Base-by-base conservation (phyloP, 53 echinoderm and acorn worm genomes). In the Mesocentrotus franciscanus region DNA sequence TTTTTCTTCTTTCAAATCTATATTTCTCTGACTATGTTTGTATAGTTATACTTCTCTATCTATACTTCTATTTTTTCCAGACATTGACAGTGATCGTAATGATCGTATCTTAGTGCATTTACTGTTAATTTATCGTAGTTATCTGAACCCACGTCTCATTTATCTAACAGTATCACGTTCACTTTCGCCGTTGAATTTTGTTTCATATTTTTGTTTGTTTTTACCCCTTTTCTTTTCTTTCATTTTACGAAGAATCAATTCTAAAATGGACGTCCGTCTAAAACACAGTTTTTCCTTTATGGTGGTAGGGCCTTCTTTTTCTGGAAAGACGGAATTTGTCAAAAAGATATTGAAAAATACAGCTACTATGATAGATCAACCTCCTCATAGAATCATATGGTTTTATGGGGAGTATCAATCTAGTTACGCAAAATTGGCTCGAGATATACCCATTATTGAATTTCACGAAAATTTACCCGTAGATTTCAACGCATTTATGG, bases 321-420 rank as follows among this genome's bases (percentile, higher is more conserved):
- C 93, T 34, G 96, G 96, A 2, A 96, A 96, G 85, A 96, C 96
- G 9, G 70, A 71, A 33, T 96, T 89, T 78, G 94, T 96, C 36
- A 78, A 95, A 56, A 90, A 61, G 91, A 56, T 95, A 33, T 68
- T 96, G 9, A 94, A 78, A 64, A 64, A 95, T 49, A 12, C 10
- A 1, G 11, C n/a, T 0, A 12, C 4, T 22, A 61, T 94, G 58
- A 91, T 96, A 30, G 16, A 81, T 57, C 75, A 57, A 22, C 68
- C 95, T 6, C 95, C 96, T 14, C 49, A 92, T 27, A 94, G 84
- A 56, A 90, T 96, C 18, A 57, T 96, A 20, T 97, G 97, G 97
- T 97, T 94, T 95, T 97, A 96, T 68, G 95, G 95, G 20, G 95
- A 95, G 92, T 96, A 94, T 89, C 97, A 97, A 94, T 22, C 39